Evolutionary conservation across 2,888 invertebrate species (phyloP), one percentile per base, ranked within the genome.

Genomic region (Perithous albicinctus): DNA sequence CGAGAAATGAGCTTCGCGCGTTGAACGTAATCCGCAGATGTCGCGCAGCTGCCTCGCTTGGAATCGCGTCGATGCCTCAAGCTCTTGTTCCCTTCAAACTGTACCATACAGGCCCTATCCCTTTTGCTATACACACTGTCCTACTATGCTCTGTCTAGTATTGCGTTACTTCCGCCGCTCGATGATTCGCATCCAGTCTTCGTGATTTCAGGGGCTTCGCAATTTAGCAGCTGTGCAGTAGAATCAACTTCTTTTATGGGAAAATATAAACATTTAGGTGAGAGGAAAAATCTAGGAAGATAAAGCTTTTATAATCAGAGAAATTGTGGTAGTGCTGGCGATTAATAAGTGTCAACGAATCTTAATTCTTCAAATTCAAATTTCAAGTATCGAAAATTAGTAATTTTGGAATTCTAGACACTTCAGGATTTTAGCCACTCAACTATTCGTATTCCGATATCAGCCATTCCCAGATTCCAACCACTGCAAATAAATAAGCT

Each of bases 1-100:
- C 74, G 74, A 75, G 69, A 81, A 75, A 80, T 32, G 74, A 83
- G 70, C 51, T 86, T 85, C 80, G 83, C 80, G 86, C 73, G 76
- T 83, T 86, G 85, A 88, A 89, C 86, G 89, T 88, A 89, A 88
- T 88, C 87, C 87, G 88, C 91, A 91, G 91, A 91, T 91, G 91
- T 90, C 87, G 88, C 85, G 86, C 91, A 91, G 91, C 91, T 91
- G 91, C 87, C 83, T 78, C 77, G 76, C 76, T 73, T 20, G 59
- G n/a, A 72, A 59, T 66, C 59, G 73, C 81, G 38, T 64, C 64
- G 73, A 70, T 78, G 63, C 74, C 54, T 70, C 76, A 32, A 46
- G 63, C 56, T 32, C 29, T 78, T 46, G 18, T 70, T 74, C 64
- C 29, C 29, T 46, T 12, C n/a, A 41, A 38, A 51, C 72, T 26